Percentiles rank a stretch among this genome's conserved stretches.
Evolutionary conservation across 92 coral and sea anemone species (phyloP).

Genomic region (Scolanthus callimorphus): DNA sequence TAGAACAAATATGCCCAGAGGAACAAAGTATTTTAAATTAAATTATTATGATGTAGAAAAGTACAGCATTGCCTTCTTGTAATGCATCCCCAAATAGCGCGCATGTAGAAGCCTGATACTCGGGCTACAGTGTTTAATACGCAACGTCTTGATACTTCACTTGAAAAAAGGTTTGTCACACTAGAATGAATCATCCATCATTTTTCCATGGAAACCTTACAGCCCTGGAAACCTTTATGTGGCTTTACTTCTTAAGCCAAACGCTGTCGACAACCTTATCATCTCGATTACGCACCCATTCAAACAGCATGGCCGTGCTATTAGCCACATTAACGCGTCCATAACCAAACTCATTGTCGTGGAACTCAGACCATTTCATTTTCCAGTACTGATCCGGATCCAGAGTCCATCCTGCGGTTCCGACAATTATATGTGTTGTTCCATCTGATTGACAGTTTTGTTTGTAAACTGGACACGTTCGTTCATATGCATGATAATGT

Average conservation of each 20-base stretch:
- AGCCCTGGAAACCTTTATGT: too few species aligned
- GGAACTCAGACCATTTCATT: constrained; percentile 28
- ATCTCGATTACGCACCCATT: constrained; percentile 48
- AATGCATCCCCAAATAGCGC: too few species aligned
- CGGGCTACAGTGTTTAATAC: too few species aligned
- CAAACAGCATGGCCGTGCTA: constrained; percentile 34
- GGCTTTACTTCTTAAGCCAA: constrained; percentile 32
- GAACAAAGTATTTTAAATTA: too few species aligned
- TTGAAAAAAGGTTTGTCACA: too few species aligned
- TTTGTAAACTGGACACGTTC: constrained; percentile 56
- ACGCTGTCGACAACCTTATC: constrained; percentile 27
- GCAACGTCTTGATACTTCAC: too few species aligned
- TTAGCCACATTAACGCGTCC: constrained; percentile 43
- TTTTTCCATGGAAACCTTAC: too few species aligned
- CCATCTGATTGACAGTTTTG: constrained; percentile 29
- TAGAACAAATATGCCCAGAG: too few species aligned
- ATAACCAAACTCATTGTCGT: constrained; percentile 30
- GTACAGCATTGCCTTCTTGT: too few species aligned
- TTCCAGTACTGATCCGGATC: constrained; percentile 16
- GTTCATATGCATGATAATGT: constrained; percentile 50
- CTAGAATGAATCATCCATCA: too few species aligned
- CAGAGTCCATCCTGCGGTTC: constrained; percentile 28
- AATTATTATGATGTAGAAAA: too few species aligned
- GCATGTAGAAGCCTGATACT: too few species aligned
- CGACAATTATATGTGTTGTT: constrained; percentile 41